A percentile compares a stretch with the other conserved stretches of the same genome.
phyloP scores from a whole-genome alignment of 2,113 vertebrate species.

The Phalacrocorax brasilianus region DNA sequence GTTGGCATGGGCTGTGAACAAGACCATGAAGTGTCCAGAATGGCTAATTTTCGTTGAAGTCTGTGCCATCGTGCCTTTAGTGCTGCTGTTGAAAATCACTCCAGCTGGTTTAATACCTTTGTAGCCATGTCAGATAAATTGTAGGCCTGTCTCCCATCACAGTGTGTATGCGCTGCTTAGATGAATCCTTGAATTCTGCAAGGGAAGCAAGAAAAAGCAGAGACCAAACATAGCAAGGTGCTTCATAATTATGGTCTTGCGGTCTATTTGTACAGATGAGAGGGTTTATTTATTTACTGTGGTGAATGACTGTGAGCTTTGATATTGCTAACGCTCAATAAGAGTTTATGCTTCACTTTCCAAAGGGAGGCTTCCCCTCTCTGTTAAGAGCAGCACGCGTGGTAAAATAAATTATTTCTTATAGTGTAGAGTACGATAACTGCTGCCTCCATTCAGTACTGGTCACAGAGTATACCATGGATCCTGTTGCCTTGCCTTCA shows the following conservation, averaged over 20 bases:
- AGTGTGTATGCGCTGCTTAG: rapidly evolving
- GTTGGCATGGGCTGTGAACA: not conserved
- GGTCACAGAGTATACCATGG: not conserved
- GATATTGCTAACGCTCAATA: not conserved
- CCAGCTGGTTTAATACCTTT: not conserved
- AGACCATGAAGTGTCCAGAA: not conserved
- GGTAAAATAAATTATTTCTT: slow-evolving; percentile 34
- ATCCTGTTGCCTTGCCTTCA: not conserved
- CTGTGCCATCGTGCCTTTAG: not conserved
- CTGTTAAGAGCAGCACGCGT: not conserved
- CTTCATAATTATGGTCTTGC: not conserved
- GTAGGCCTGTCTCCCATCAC: not conserved
- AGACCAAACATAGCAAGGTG: not conserved
- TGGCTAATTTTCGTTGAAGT: not conserved
- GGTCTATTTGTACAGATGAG: not conserved
- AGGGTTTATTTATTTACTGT: slow-evolving; percentile 13
- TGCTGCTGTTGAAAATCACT: not conserved
- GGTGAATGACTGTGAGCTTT: not conserved
- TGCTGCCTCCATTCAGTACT: not conserved
- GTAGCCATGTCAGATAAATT: not conserved
- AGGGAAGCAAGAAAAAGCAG: not conserved
- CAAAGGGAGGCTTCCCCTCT: not conserved
- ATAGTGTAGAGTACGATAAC: not conserved
- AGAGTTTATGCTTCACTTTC: slow-evolving; percentile 27
- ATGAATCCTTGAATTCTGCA: not conserved